Base-by-base conservation (phyloP, 53 echinoderm and acorn worm genomes). In the Crossaster papposus region DNA sequence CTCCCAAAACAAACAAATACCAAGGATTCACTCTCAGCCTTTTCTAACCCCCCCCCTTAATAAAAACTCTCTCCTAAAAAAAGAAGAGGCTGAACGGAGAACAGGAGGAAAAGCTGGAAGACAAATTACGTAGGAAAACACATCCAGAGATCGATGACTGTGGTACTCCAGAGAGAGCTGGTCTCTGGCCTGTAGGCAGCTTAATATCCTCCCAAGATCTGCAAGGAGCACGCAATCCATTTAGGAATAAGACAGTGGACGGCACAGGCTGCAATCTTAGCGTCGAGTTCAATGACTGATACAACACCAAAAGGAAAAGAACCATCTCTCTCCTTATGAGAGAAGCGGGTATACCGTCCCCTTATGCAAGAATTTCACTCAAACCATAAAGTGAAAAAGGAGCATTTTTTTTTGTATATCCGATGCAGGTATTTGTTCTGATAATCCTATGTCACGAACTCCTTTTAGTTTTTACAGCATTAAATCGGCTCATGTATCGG, bases 221-320 rank as follows among this genome's bases (percentile, higher is more conserved):
- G n/a, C n/a, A n/a, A 51, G 15, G 36, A 72, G 33, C 85, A 82
- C 14, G 82, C 85, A 85, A 85, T 85, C 85, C 85, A 85, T 85
- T 85, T 85, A 72, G 85, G 30, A 29, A 85, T 65, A 83, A n/a
- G 65, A 70, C 30, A 1, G 68, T 22, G 23, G 23, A 62, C 14
- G 24, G 53, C 79, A 79, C 79, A 64, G 81, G 34, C 34, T 24
- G 83, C 44, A 65, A 38, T 83, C 81, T 63, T 32, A 50, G 8
- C 20, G 9, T 9, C 5, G 80, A 80, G 80, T 80, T 80, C 80
- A 80, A 8, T 80, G 80, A 80, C 80, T 80, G 80, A 0, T 14
- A 28, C 14, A 37, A 24, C 24, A 51, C 36, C 7, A 28, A 28
- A 68, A 26, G 28, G 28, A 4, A 68, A 24, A 28, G 5, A 44